Base-by-base conservation (phyloP, 2,113 vertebrate genomes). In the Epinephelus moara region DNA sequence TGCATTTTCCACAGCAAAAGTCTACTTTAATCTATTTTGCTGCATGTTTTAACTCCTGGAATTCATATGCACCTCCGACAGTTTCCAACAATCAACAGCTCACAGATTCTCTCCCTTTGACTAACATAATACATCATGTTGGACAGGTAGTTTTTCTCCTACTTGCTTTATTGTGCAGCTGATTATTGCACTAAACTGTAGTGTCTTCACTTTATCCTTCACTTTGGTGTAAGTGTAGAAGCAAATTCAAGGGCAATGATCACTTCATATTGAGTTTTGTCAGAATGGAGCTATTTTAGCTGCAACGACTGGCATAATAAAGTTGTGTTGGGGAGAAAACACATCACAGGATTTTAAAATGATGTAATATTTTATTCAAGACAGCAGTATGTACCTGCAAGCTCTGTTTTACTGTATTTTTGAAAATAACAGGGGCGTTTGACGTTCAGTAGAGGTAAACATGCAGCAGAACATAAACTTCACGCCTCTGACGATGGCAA, bases 181-280 rank as follows among this genome's bases (percentile, higher is more conserved):
- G 8, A 45, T 74, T 15, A 13, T 42, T 74, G 12, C 33, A 75
- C 53, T 75, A 66, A 56, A 52, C n/a, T 52, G 18, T 53, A 18
- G 15, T 59, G 13, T 66, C 57, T 86, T 61, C 45, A 55, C 6
- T 19, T 52, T 23, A 25, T 74, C 33, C 21, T 62, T 27, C 3
- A 1, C n/a, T 23, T 25, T 64, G n/a, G 12, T 47, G 23, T 55
- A 30, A 69, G 15, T 27, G 13, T 42, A 53, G 47, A 49, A 33
- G 42, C 9, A 66, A 67, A 64, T 52, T 66, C 45, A 78, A 52
- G 49, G 71, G 37, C 25, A 78, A n/a, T 68, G 45, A 76, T 59
- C 45, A 66, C 27, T 33, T 64, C 11, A 25, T 33, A 78, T 73
- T 62, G 55, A 62, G 45, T 56, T 64, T 27, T 57, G 56, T 27